phyloP scores from a whole-genome alignment of 2,797 vertebrate species.

The Eptatretus atami region DNA sequence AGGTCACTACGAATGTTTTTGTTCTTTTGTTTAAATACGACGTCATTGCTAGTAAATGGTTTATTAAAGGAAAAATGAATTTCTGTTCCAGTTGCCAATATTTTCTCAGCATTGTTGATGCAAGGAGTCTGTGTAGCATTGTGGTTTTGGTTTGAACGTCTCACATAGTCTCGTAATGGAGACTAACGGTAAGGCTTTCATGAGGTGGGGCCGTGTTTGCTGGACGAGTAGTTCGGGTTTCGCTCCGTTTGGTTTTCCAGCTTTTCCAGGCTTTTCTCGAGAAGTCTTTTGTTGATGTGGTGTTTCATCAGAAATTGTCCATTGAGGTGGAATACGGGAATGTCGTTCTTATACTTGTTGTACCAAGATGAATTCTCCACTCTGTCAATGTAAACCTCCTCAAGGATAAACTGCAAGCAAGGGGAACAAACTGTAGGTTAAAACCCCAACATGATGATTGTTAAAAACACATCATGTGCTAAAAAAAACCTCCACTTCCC shows the following conservation, averaged over 20 bases:
- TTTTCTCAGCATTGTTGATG: too few relatives aligned
- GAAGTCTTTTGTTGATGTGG: constrained; percentile 19
- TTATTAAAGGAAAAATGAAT: too few relatives aligned
- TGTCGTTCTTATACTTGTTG: constrained; percentile 32
- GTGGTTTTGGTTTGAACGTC: too few relatives aligned
- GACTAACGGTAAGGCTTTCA: too few relatives aligned
- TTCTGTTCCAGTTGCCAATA: too few relatives aligned
- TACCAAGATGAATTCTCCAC: constrained; percentile 28
- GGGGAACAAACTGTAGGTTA: constrained; percentile 6
- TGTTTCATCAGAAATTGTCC: constrained; percentile 48
- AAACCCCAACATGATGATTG: not conserved
- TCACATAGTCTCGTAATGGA: too few relatives aligned
- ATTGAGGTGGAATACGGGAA: constrained; percentile 44
- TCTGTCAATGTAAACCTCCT: constrained; percentile 37
- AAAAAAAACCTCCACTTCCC: not conserved
- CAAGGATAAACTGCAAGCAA: constrained; percentile 26
- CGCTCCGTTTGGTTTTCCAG: constrained; percentile 13
- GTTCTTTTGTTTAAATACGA: too few relatives aligned
- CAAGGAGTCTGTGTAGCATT: too few relatives aligned
- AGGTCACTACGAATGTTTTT: too few relatives aligned
- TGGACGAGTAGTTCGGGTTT: not conserved
- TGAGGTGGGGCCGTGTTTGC: too few relatives aligned
- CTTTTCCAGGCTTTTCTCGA: constrained; percentile 21
- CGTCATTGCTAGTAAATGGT: too few relatives aligned
- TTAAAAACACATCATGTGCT: too few relatives aligned